These are phyloP conservation scores for Drosophila suzukii DNA, from an alignment of 1,140 invertebrate species.

Conservation along the genomic window DNA sequence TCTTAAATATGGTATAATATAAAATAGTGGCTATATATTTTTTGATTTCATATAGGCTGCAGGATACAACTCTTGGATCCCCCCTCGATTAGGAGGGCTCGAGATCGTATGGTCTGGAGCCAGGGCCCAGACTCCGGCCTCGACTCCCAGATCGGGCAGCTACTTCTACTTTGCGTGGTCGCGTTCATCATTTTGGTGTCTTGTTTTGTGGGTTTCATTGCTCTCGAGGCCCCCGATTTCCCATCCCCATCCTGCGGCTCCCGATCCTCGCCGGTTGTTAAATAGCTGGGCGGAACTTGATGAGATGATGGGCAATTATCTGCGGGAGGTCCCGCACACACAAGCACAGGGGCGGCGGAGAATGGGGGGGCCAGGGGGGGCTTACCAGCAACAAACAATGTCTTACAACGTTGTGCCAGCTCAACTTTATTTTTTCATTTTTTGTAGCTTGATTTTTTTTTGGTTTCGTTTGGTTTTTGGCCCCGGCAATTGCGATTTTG, in stretches of 20 bases:
- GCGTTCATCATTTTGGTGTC: slow-evolving; percentile 82
- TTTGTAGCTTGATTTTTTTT: background rate
- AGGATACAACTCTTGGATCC: background rate
- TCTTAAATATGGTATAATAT: too few species aligned
- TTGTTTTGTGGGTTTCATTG: slow-evolving; percentile 81
- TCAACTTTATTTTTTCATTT: slow-evolving; percentile 11
- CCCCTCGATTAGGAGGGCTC: slow-evolving; percentile 6
- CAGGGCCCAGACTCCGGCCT: slow-evolving; percentile 9
- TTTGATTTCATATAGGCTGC: too few species aligned
- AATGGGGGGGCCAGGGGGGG: background rate
- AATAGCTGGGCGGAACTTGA: slow-evolving; percentile 83
- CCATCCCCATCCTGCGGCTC: slow-evolving; percentile 1
- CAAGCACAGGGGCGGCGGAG: slow-evolving; percentile 31
- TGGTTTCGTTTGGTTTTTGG: slow-evolving; percentile 6
- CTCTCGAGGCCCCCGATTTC: slow-evolving; percentile 17
- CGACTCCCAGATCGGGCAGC: slow-evolving; percentile 48
- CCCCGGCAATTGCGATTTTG: slow-evolving; percentile 67
- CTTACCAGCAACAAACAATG: slow-evolving; percentile 62
- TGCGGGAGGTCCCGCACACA: slow-evolving; percentile 77
- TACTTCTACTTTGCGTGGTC: slow-evolving; percentile 80
- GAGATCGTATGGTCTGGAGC: slow-evolving; percentile 10
- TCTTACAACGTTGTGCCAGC: slow-evolving; percentile 67
- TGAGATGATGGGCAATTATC: slow-evolving; percentile 84
- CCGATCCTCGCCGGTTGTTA: slow-evolving; percentile 46
- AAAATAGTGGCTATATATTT: background rate